Percentiles rank a stretch among this genome's conserved stretches.
Conservation (phyloP, 2,888 invertebrate genomes). For the Drosophila nr. medialis region DNA sequence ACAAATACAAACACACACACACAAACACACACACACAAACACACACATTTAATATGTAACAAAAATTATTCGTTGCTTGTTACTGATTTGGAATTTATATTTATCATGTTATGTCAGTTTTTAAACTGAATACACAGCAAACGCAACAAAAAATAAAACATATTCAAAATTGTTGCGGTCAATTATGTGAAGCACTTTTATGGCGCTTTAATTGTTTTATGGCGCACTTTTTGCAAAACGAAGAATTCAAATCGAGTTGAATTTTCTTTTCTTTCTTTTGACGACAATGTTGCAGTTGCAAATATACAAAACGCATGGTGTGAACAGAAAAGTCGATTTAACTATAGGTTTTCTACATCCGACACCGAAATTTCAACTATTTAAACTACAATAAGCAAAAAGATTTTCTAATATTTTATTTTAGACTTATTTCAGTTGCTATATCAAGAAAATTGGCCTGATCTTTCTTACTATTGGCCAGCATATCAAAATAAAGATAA, state of each 20-base stretch:
- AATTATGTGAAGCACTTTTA: conserved; percentile 75
- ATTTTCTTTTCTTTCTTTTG: conserved; percentile 1
- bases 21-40: not conserved
- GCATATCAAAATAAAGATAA: not conserved
- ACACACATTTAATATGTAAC: not conserved
- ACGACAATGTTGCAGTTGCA: not conserved
- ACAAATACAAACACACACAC: not conserved
- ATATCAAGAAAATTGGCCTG: not conserved
- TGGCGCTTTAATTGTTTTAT: conserved; percentile 68
- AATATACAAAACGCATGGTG: too few relatives aligned
- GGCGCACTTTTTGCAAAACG: conserved; percentile 34
- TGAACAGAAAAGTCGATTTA: not conserved
- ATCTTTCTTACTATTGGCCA: not conserved
- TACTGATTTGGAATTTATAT: conserved; percentile 16
- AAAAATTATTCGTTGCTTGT: conserved; percentile 13
- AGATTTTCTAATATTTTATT: too few relatives aligned
- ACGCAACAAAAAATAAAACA: conserved; percentile 25
- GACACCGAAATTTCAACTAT: not conserved
- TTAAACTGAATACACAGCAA: conserved; percentile 66
- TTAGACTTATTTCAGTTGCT: too few relatives aligned
- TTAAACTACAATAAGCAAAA: not conserved
- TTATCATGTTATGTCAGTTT: conserved; percentile 66
- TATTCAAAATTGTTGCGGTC: conserved; percentile 53
- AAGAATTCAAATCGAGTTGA: conserved; percentile 39
- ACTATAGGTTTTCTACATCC: not conserved